Evolutionary conservation across 2,113 vertebrate genomes (phyloP), one percentile per base, ranked within the genome.

Genomic region (Poeciliopsis retropinna): DNA sequence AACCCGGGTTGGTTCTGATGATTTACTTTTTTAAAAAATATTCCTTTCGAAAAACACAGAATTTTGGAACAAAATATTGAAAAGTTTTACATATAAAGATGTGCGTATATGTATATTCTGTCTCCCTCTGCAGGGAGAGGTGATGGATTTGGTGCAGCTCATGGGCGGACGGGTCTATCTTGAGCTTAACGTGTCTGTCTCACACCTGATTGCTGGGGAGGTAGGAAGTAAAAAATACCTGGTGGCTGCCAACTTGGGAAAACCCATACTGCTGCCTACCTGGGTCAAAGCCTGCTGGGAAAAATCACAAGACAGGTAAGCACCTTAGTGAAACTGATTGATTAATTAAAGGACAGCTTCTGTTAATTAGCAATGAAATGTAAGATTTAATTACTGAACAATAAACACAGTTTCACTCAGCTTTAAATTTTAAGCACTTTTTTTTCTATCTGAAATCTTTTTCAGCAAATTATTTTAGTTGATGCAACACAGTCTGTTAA

Each of bases 141-240:
- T 99, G 85, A 97, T 98, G 94, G 94, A 96, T 44, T 92, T 96
- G 6, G 96, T 99, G 57, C 95, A 96, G 81, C 94, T 98, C 92
- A 99, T 99, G 98, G 98, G 98, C 63, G 98, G 98, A 72, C 91
- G 91, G 1, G 93, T 97, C 61, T 97, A 93, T 82, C 96, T 95
- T 70, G 96, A 99, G 82, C 95, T 99, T 70, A 98, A 95, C 9
- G 1, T 96, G 44, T 96, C 96, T 66, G 97, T 99, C 72, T 99
- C 96, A 62, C 98, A 99, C 73, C 95, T 99, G 70, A 94, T 99
- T 87, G 97, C 98, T 63, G 98, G 97, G 85, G 97, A 98, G 88
- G 98, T 99, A 76, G 98, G 98, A 78, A 99, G 97, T 89, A 99
- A 98, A 89, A 99, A 99, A 87, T 99, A 99, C 60, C 87, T 98